Percentiles rank a stretch among this genome's conserved stretches.
Evolutionary conservation across 2,797 vertebrate genomes (phyloP).

Genomic region (Neosilurus hyrtlii): DNA sequence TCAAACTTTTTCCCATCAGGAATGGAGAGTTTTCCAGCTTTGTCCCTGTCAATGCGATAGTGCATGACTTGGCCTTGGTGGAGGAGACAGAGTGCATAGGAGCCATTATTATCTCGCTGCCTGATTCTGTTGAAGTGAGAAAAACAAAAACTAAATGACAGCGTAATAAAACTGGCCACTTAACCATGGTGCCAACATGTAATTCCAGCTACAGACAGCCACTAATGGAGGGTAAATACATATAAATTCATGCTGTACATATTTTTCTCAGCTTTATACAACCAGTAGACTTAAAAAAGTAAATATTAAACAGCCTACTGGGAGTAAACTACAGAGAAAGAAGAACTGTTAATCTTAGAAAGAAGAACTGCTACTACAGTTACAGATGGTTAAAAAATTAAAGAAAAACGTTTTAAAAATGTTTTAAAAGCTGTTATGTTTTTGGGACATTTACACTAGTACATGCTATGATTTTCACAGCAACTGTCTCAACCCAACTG

Average conservation of each 20-base stretch:
- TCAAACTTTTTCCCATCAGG: slow-evolving; percentile 97
- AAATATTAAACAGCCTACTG: background rate
- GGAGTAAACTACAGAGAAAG: background rate
- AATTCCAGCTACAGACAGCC: background rate
- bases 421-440: too few species aligned
- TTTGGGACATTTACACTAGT: background rate
- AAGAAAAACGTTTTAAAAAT: too few species aligned
- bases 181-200: background rate
- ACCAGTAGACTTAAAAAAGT: too few species aligned
- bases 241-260: background rate
- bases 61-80: slow-evolving; percentile 87
- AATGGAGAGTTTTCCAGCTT: slow-evolving; percentile 85
- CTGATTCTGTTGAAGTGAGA: slow-evolving; percentile 77
- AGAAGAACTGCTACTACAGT: background rate
- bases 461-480: background rate
- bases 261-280: background rate
- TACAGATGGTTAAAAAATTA: background rate
- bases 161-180: slow-evolving; percentile 1
- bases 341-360: background rate
- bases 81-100: slow-evolving; percentile 88
- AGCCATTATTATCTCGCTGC: slow-evolving; percentile 83
- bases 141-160: background rate
- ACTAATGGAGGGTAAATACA: background rate
- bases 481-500: background rate
- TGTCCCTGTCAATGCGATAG: slow-evolving; percentile 91